Base-by-base conservation (phyloP, 2,797 vertebrate genomes). In the Cygnus olor region DNA sequence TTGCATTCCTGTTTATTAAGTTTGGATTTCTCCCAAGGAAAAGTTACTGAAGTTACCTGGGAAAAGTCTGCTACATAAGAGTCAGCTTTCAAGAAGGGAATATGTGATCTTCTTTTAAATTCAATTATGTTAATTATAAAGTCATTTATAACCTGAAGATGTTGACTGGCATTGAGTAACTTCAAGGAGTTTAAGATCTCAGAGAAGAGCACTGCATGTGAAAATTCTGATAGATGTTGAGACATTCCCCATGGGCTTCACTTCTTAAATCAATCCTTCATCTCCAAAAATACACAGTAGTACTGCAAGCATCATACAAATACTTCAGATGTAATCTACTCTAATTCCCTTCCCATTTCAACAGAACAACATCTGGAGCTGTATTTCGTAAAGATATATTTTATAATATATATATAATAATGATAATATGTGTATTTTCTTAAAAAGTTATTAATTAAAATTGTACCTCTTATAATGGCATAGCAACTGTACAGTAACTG, bases 101-200 rank as follows among this genome's bases (percentile, higher is more conserved):
- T 36, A 56, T 11, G 57, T 45, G 45, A 65, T 65, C 72, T 93
- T 88, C 83, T 84, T 73, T 80, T 53, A 74, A 92, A 92, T 32
- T 32, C 84, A 79, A 17, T 57, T 32, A 85, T 5, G 21, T 42
- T 86, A 88, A 88, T 88, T 80, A 77, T 19, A 47, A 85, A 57
- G 22, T 89, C 40, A 89, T 90, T 94, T 58, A 81, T 80, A 90
- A 94, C 32, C 47, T 0, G 2, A 82, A 92, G 90, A 80, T 57
- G 54, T n/a, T 95, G 86, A 90, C 60, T 85, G 68, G 61, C 32
- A 78, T 45, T 89, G 76, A 82, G 79, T 34, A 80, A 95, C 71
- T 72, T 94, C 53, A 85, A 71, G 71, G 56, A 86, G 60, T 28
- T 88, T n/a, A 74, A 71, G 64, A 80, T 30, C 49, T 84, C 22